Evolutionary conservation across 2,797 vertebrate genomes (phyloP).

Genomic region (Hippoglossus hippoglossus): DNA sequence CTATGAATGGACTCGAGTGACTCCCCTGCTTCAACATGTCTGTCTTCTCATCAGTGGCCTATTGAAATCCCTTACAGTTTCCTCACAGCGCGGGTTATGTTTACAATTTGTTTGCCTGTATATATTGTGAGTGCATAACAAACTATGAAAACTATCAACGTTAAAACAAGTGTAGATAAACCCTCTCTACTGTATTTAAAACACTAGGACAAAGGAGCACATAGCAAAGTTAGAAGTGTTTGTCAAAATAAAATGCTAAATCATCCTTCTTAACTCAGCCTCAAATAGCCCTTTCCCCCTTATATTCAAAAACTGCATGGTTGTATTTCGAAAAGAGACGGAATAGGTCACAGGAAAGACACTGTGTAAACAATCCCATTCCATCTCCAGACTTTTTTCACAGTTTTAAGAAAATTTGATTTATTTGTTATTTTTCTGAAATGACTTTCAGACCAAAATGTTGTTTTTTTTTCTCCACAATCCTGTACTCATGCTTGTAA

Average conservation of each 20-base stretch:
- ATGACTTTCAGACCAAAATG: constrained; percentile 38
- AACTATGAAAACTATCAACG: background rate
- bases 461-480: constrained; percentile 43
- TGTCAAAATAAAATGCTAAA: background rate
- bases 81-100: background rate
- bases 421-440: constrained; percentile 7
- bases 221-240: background rate
- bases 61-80: constrained; percentile 14
- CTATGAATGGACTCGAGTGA: constrained; percentile 72
- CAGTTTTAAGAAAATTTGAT: constrained; percentile 4
- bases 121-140: background rate
- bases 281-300: too few species aligned
- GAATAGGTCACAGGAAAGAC: background rate
- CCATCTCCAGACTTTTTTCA: too few species aligned
- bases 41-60: constrained; percentile 25
- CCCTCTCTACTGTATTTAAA: too few species aligned
- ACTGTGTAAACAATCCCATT: too few species aligned
- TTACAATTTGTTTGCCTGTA: constrained; percentile 8
- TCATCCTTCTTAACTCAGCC: too few species aligned
- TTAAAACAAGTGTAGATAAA: background rate
- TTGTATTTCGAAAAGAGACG: background rate
- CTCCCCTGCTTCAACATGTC: constrained; percentile 53
- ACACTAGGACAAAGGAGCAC: background rate
- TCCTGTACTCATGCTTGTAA: constrained; percentile 74
- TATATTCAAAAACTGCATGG: background rate